phyloP scores from a whole-genome alignment of 23 tunicate species.

The Ciona savignyi region DNA sequence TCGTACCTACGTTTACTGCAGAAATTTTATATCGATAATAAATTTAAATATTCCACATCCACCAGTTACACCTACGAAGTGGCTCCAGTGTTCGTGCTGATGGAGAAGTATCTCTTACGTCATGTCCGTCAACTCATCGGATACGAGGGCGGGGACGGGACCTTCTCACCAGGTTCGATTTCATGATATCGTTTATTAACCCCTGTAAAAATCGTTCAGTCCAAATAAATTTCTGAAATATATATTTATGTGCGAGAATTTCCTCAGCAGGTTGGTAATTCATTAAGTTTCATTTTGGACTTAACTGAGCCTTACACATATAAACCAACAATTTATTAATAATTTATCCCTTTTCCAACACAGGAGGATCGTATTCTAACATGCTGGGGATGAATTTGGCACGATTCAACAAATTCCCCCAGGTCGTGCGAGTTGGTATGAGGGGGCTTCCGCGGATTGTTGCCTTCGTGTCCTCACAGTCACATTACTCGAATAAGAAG shows the following conservation, averaged over 20 bases:
- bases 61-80: conserved; percentile 69
- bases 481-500: conserved; percentile 56
- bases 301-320: too few species aligned
- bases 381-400: too few species aligned
- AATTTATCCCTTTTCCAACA: too few species aligned
- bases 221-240: too few species aligned
- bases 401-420: conserved; percentile 47
- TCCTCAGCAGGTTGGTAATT: too few species aligned
- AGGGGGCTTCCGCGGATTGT: conserved; percentile 60
- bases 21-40: not conserved
- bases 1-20: too few species aligned
- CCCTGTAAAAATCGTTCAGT: too few species aligned
- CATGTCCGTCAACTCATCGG: conserved; percentile 46
- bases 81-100: conserved; percentile 71
- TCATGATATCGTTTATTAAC: too few species aligned
- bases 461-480: conserved; percentile 30
- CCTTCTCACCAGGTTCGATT: conserved; percentile 63
- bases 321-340: too few species aligned
- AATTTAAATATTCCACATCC: not conserved
- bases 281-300: too few species aligned
- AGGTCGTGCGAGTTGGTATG: conserved; percentile 40
- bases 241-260: too few species aligned
- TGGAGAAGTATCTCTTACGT: conserved; percentile 35
- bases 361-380: conserved; percentile 84
- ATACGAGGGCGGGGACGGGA: conserved; percentile 56